A percentile compares a stretch with the other conserved stretches of the same genome.
phyloP scores from a whole-genome alignment of 2,888 invertebrate genomes.

The Heteropelma amictum region DNA sequence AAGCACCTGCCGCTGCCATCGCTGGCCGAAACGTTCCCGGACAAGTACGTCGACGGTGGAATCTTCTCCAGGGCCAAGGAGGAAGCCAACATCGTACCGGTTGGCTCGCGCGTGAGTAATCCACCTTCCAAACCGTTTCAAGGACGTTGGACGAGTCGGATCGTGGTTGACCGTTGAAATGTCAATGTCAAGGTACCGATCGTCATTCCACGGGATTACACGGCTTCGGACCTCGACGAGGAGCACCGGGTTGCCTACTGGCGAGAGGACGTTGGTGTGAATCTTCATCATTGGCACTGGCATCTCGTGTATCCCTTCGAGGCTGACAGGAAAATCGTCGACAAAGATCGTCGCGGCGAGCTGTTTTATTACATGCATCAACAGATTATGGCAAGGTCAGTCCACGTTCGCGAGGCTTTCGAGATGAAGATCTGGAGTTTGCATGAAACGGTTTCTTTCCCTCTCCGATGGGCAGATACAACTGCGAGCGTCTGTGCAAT shows the following conservation, averaged over 20 bases:
- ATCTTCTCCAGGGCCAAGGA: slow-evolving; percentile 85
- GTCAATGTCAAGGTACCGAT: slow-evolving; percentile 82
- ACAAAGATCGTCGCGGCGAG: slow-evolving; percentile 88
- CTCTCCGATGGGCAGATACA: slow-evolving; percentile 87
- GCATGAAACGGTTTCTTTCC: no score
- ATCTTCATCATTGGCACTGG: slow-evolving; percentile 96
- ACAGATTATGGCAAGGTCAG: slow-evolving; percentile 82
- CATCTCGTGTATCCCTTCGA: slow-evolving; percentile 92
- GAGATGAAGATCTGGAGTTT: neutral
- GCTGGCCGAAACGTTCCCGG: slow-evolving; percentile 88
- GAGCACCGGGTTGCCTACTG: slow-evolving; percentile 91
- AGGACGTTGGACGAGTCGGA: no score
- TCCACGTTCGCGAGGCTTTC: neutral
- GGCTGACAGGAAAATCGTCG: slow-evolving; percentile 82
- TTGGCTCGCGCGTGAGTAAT: slow-evolving; percentile 83
- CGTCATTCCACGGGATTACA: slow-evolving; percentile 86
- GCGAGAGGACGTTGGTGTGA: slow-evolving; percentile 91
- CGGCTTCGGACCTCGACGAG: slow-evolving; percentile 86
- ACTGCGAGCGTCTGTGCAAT: slow-evolving; percentile 87
- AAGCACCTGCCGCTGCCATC: slow-evolving; percentile 85
- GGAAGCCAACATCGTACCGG: slow-evolving; percentile 82
- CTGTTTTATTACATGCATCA: slow-evolving; percentile 90
- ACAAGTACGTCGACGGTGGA: slow-evolving; percentile 88
- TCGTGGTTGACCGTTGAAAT: no score
- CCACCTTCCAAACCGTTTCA: no score